Percentiles rank a stretch among this genome's conserved stretches.
Conservation (phyloP, 1,140 invertebrate genomes). For the Palaemon carinicauda region DNA sequence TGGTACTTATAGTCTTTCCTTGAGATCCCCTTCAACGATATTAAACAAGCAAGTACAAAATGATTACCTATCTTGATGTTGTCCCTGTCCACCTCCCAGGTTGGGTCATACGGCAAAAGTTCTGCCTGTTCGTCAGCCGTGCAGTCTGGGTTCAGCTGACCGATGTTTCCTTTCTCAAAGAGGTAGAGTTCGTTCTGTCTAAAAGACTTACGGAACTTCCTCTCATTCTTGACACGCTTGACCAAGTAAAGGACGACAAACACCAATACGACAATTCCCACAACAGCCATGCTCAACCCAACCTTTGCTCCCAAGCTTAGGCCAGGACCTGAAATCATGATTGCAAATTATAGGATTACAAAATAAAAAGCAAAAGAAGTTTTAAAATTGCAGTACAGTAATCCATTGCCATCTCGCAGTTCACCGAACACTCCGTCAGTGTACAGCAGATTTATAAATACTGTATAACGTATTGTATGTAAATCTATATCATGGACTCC, state of each 20-base stretch:
- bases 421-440: too few species aligned
- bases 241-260: background rate
- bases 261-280: background rate
- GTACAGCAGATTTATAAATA: too few species aligned
- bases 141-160: slow-evolving; percentile 86
- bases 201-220: slow-evolving; percentile 32
- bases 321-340: background rate
- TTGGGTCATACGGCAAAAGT: slow-evolving; percentile 85
- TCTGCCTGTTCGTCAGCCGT: slow-evolving; percentile 92
- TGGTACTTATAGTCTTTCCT: too few species aligned
- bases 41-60: background rate
- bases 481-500: too few species aligned
- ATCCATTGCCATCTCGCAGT: too few species aligned
- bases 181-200: slow-evolving; percentile 63
- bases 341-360: background rate
- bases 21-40: too few species aligned
- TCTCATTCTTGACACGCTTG: slow-evolving; percentile 20
- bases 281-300: background rate
- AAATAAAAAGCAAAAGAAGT: background rate
- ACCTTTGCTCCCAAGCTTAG: background rate
- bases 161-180: slow-evolving; percentile 81
- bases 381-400: too few species aligned
- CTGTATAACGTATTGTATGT: too few species aligned
- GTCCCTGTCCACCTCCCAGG: slow-evolving; percentile 46
- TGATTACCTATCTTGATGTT: slow-evolving; percentile 46